These are phyloP conservation scores for Melanotaenia boesemani DNA, from an alignment of 2,797 vertebrate genomes.

Conservation along the genomic window DNA sequence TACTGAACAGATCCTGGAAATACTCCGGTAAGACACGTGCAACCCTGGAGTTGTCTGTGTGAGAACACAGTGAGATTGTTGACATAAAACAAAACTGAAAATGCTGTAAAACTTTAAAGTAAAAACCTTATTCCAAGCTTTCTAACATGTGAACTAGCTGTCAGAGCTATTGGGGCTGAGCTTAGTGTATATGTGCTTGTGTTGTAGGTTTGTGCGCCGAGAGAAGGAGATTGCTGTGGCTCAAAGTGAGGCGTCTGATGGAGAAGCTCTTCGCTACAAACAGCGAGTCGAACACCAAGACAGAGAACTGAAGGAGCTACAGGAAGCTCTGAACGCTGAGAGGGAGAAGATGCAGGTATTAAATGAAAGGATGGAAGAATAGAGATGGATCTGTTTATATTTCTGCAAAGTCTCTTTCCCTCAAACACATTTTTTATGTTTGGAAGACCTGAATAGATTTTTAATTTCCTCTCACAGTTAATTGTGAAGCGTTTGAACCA, in stretches of 20 bases:
- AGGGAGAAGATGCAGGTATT: constrained; percentile 82
- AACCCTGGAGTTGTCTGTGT: neutral
- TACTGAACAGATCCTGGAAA: constrained; percentile 94
- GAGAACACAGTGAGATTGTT: neutral
- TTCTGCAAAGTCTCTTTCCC: neutral
- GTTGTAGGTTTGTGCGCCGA: constrained; percentile 90
- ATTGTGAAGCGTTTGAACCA: neutral
- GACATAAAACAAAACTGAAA: neutral
- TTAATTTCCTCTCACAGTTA: neutral
- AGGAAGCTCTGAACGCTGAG: constrained; percentile 90
- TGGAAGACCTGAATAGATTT: neutral
- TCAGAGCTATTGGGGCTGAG: too few relatives aligned
- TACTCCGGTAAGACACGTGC: constrained; percentile 87
- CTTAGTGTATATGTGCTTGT: neutral
- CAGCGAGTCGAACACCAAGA: constrained; percentile 93
- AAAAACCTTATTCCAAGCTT: neutral
- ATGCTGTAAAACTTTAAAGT: neutral
- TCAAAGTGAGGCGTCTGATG: constrained; percentile 89
- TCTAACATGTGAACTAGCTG: neutral
- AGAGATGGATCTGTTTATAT: neutral
- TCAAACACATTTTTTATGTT: neutral
- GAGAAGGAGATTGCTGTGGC: constrained; percentile 96
- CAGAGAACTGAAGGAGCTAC: constrained; percentile 90
- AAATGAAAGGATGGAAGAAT: neutral
- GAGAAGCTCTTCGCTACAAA: constrained; percentile 90